Base-by-base conservation (phyloP, 1,140 invertebrate species). In the Leptinotarsa defecta region DNA sequence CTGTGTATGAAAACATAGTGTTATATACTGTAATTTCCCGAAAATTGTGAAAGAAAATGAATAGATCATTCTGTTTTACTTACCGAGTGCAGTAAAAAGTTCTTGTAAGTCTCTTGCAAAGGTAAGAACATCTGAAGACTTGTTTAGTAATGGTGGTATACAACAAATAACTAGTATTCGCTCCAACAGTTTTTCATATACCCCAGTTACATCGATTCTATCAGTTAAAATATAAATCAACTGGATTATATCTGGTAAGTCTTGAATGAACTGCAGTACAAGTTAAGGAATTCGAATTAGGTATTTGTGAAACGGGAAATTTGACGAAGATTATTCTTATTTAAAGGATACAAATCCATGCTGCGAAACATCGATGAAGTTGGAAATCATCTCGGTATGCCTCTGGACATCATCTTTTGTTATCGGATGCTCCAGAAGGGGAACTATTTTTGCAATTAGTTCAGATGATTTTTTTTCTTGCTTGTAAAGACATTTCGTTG, bases 331-430 rank as follows among this genome's bases (percentile, higher is more conserved):
- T 68, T 68, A 15, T 17, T 71, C 17, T 13, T 34, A 62, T 57
- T 57, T 17, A 63, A 77, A 79, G 78, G 74, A 79, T 79, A 79
- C 78, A 74, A 77, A 77, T 68, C 70, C 78, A 48, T 71, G 68
- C 52, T 68, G 68, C 1, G 68, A 77, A 73, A 63, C 15, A 8
- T 34, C 67, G 8, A 68, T 27, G 19, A 43, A 68, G 19, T 19
- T n/a, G 24, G 24, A 68, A 43, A 68, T 34, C 34, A 68, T 43
- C 3, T 43, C 67, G 43, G 2, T 17, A n/a, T 43, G 15, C 43
- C 67, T 68, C 34, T 17, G 13, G 5, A 13, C 22, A 19, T 68
- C 67, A 43, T 68, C 19, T 68, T 48, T 27, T 0, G 67, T 43
- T 3, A 68, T 48, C 43, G n/a, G 24, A 19, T 48, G 43, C 43